phyloP scores from a whole-genome alignment of 2,797 vertebrate species.

The Bovichtus diacanthus region DNA sequence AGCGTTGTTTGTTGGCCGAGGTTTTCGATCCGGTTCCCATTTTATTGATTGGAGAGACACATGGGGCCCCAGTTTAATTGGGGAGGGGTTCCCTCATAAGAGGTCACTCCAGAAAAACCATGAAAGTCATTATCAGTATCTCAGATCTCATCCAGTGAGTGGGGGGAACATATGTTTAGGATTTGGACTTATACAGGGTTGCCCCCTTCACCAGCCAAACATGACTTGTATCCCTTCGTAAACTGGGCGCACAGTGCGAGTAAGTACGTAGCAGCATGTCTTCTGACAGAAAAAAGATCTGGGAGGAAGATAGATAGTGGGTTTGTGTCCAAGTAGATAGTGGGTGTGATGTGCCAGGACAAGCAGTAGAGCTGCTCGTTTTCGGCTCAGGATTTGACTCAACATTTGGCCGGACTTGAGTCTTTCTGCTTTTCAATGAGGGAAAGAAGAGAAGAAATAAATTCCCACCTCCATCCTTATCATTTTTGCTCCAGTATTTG shows the following conservation, averaged over 20 bases:
- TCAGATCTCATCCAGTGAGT: conserved; percentile 77
- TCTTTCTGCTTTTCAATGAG: conserved; percentile 32
- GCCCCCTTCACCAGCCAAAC: conserved; percentile 71
- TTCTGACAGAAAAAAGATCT: conserved; percentile 63
- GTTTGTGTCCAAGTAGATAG: conserved; percentile 64
- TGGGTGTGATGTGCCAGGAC: conserved; percentile 63
- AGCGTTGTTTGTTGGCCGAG: conserved; percentile 69
- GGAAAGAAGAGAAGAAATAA: conserved; percentile 8
- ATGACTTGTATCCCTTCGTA: conserved; percentile 58
- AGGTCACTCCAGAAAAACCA: conserved; percentile 63
- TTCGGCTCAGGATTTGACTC: conserved; percentile 50
- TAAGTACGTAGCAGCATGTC: conserved; percentile 61
- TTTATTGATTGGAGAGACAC: conserved; percentile 76
- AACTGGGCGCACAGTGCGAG: conserved; percentile 39
- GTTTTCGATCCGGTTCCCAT: conserved; percentile 63
- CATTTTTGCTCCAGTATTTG: conserved; percentile 5
- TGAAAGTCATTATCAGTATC: conserved; percentile 81
- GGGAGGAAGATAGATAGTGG: conserved; percentile 58
- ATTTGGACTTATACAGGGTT: conserved; percentile 74
- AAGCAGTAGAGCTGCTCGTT: conserved; percentile 60
- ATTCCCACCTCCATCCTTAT: conserved; percentile 11
- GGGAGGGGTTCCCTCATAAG: conserved; percentile 73
- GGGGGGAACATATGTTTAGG: conserved; percentile 80
- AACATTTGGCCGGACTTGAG: conserved; percentile 42
- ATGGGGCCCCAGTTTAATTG: conserved; percentile 76